Evolutionary conservation across 2,113 vertebrate species (phyloP).

Genomic region (Lagopus muta): DNA sequence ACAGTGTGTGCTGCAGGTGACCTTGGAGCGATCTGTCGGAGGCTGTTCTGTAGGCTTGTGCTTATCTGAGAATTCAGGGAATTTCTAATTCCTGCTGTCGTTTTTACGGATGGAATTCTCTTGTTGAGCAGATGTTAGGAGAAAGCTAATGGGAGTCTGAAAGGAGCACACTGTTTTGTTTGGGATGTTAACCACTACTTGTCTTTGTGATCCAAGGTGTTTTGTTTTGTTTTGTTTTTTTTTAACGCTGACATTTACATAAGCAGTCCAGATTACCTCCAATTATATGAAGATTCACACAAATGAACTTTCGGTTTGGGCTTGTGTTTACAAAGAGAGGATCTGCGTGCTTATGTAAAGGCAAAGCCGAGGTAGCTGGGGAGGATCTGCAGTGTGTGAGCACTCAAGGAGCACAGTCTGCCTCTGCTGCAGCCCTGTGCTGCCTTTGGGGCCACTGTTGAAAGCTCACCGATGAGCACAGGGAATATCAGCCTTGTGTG

Average conservation of each 20-base stretch:
- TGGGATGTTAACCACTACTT: background rate
- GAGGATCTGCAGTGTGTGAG: background rate
- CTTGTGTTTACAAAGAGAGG: background rate
- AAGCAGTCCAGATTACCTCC: background rate
- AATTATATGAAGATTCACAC: background rate
- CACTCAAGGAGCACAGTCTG: background rate
- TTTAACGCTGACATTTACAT: conserved; percentile 19
- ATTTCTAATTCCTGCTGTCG: background rate
- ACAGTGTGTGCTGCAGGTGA: rapidly evolving
- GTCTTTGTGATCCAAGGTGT: background rate
- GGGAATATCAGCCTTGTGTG: background rate
- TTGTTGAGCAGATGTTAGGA: background rate
- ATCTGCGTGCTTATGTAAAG: background rate
- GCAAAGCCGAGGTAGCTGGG: background rate
- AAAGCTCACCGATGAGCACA: no score
- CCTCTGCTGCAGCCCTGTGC: rapidly evolving
- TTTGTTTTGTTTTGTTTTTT: background rate
- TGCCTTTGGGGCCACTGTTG: background rate
- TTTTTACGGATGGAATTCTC: background rate
- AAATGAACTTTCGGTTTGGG: background rate
- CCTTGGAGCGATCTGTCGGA: background rate
- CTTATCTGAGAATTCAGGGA: background rate
- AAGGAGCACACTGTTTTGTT: background rate
- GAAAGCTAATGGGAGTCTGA: background rate
- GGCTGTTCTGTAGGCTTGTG: rapidly evolving